These are phyloP conservation scores for Zaprionus ornatus DNA, from an alignment of 1,140 invertebrate species.

Conservation along the genomic window DNA sequence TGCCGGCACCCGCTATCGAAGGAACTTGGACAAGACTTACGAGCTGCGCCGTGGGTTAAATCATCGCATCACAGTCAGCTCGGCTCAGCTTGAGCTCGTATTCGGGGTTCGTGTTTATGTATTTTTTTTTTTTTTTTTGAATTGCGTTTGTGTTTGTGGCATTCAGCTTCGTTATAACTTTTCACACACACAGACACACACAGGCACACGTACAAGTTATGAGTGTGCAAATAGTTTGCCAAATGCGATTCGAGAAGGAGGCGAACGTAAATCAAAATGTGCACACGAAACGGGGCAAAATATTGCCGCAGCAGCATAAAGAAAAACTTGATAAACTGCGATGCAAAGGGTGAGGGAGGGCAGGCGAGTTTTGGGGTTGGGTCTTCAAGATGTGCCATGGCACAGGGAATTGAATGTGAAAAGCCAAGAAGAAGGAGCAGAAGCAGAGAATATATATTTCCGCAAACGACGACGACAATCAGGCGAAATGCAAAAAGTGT, in stretches of 20 bases:
- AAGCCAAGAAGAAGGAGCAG: slow-evolving; percentile 10
- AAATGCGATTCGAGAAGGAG: slow-evolving; percentile 10
- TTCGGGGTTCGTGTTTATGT: not conserved
- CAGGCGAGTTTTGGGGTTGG: not conserved
- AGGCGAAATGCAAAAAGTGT: slow-evolving; percentile 48
- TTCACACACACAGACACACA: not conserved
- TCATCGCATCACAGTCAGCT: not conserved
- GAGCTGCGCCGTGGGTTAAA: slow-evolving; percentile 9
- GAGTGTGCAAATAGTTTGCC: slow-evolving; percentile 30
- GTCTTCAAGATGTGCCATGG: slow-evolving; percentile 23
- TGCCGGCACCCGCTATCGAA: not conserved
- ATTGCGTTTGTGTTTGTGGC: slow-evolving; percentile 22
- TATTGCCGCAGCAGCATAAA: slow-evolving; percentile 34
- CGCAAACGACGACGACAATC: slow-evolving; percentile 46
- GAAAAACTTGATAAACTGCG: slow-evolving; percentile 30
- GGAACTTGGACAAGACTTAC: slow-evolving; percentile 15
- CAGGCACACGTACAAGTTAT: not conserved
- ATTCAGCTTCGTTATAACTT: not conserved
- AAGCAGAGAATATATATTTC: slow-evolving; percentile 47
- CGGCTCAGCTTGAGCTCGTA: not conserved
- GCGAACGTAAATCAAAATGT: slow-evolving; percentile 42
- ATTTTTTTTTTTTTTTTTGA: not conserved
- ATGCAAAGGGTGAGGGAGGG: not conserved
- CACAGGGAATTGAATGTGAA: slow-evolving; percentile 44
- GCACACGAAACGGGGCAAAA: slow-evolving; percentile 27